phyloP scores from a whole-genome alignment of 2,113 vertebrate species.

The Hippoglossus stenolepis region DNA sequence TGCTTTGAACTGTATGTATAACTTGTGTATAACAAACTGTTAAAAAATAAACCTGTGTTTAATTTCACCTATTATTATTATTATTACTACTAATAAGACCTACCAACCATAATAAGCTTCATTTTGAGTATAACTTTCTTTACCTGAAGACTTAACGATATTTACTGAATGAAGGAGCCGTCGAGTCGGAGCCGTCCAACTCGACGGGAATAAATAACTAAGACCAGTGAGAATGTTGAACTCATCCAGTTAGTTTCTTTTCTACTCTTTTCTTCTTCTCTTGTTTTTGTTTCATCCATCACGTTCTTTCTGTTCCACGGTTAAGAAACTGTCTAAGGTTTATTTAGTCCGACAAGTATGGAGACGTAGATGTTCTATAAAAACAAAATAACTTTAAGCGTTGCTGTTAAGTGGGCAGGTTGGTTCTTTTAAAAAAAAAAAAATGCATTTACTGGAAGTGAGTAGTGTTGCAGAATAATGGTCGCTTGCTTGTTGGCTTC shows the following conservation, averaged over 20 bases:
- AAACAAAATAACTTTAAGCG: constrained; percentile 83
- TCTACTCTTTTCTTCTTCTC: constrained; percentile 53
- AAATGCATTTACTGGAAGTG: constrained; percentile 89
- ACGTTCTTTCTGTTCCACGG: constrained; percentile 86
- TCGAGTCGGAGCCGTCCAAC: too few species aligned
- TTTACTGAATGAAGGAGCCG: constrained; percentile 58
- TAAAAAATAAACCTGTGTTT: constrained; percentile 75
- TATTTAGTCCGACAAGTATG: constrained; percentile 90
- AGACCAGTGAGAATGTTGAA: constrained; percentile 64
- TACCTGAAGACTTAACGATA: constrained; percentile 27
- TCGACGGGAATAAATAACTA: not conserved
- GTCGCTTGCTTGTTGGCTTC: constrained; percentile 92
- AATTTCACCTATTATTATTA: constrained; percentile 62
- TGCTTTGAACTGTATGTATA: constrained; percentile 85
- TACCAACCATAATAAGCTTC: constrained; percentile 78
- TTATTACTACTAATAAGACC: constrained; percentile 72
- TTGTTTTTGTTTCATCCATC: constrained; percentile 74
- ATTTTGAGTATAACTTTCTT: constrained; percentile 73
- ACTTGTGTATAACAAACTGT: constrained; percentile 81
- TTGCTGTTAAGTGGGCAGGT: constrained; percentile 89
- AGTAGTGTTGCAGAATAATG: constrained; percentile 86
- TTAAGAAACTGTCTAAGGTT: constrained; percentile 91
- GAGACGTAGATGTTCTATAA: constrained; percentile 93
- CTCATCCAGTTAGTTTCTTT: constrained; percentile 61
- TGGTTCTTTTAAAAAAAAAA: constrained; percentile 67